Percentiles rank a stretch among this genome's conserved stretches.
phyloP scores from a whole-genome alignment of 2,888 invertebrate genomes.

The Phyllotreta striolata region DNA sequence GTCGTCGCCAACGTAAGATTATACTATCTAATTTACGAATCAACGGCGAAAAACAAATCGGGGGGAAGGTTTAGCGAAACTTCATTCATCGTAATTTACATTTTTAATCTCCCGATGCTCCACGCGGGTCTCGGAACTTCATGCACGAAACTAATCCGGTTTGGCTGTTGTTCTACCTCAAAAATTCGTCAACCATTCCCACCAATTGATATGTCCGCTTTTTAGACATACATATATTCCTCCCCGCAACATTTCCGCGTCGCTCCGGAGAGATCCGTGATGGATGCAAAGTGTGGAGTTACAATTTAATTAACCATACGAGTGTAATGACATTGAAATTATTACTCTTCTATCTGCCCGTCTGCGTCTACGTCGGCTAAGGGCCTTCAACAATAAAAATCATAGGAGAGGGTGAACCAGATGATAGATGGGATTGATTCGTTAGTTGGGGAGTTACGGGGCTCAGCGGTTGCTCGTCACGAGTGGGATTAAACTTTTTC shows the following conservation, averaged over 20 bases:
- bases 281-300: slow-evolving; percentile 36
- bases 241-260: slow-evolving; percentile 16
- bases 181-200: no score
- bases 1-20: slow-evolving; percentile 27
- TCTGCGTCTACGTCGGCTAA: slow-evolving; percentile 29
- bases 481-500: no score
- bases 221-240: background rate
- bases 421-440: slow-evolving; percentile 37
- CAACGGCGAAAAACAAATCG: background rate
- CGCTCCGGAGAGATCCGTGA: slow-evolving; percentile 27
- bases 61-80: background rate
- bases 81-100: slow-evolving; percentile 1
- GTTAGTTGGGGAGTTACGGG: slow-evolving; percentile 28
- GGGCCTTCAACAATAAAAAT: slow-evolving; percentile 35
- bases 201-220: background rate
- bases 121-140: background rate
- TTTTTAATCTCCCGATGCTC: slow-evolving; percentile 4
- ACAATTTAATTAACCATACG: slow-evolving; percentile 37
- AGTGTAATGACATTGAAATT: slow-evolving; percentile 37
- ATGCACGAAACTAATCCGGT: no score
- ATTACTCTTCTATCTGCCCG: slow-evolving; percentile 34
- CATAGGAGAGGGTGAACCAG: slow-evolving; percentile 36
- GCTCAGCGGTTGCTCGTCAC: slow-evolving; percentile 15
- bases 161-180: no score
- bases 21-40: slow-evolving; percentile 12